phyloP scores from a whole-genome alignment of 2,797 vertebrate genomes.

The Telmatherina bonti region DNA sequence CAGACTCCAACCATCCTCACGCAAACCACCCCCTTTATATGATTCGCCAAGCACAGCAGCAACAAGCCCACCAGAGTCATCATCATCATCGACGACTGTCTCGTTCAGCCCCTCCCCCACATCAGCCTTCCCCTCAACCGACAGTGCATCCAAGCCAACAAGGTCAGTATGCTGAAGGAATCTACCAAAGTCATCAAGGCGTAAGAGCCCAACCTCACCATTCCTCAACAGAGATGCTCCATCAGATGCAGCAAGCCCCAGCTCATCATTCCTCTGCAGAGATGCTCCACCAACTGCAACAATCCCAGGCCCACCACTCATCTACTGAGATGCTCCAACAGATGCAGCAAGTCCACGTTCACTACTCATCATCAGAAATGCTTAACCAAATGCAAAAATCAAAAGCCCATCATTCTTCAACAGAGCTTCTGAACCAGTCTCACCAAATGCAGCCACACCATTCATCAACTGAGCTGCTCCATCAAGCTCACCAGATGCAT shows the following conservation, averaged over 20 bases:
- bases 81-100: constrained; percentile 68
- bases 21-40: constrained; percentile 73
- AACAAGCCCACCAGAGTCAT: constrained; percentile 63
- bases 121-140: constrained; percentile 62
- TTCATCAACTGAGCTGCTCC: constrained; percentile 73
- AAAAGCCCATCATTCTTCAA: constrained; percentile 67
- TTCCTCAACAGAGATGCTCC: constrained; percentile 70
- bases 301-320: constrained; percentile 61
- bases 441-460: constrained; percentile 74
- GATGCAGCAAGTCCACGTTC: constrained; percentile 61
- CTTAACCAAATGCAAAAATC: constrained; percentile 73
- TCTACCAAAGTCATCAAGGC: constrained; percentile 76
- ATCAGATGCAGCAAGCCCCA: constrained; percentile 61
- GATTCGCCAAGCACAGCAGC: constrained; percentile 77
- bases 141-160: constrained; percentile 53
- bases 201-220: constrained; percentile 66
- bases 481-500: constrained; percentile 72
- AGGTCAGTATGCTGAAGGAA: constrained; percentile 68
- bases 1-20: constrained; percentile 69
- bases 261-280: constrained; percentile 64
- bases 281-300: constrained; percentile 70
- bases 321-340: constrained; percentile 67
- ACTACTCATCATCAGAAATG: constrained; percentile 67
- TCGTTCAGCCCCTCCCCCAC: constrained; percentile 76
- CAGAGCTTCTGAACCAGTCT: constrained; percentile 71